Base-by-base conservation (phyloP, 2,888 invertebrate genomes). In the Drosophila hamatofila region DNA sequence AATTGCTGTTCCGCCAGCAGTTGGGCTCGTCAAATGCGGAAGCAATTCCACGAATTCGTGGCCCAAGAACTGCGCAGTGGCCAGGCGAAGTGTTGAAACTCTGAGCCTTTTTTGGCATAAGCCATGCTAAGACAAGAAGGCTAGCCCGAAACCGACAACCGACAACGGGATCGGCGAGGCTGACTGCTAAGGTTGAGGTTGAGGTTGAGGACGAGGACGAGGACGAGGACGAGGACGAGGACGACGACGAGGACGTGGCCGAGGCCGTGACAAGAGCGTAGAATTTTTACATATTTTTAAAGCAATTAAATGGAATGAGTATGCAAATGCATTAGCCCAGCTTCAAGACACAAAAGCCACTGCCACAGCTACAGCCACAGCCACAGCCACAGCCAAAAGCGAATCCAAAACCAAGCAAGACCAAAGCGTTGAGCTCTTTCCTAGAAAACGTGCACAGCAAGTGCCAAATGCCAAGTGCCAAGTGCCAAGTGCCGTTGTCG, bases 231-330 rank as follows among this genome's bases (percentile, higher is more conserved):
- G 12, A 56, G 41, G 11, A 11, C 11, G 41, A 42, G 39, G 39
- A 3, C 3, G 39, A 63, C 27, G 57, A 49, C 49, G 52, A 27
- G 52, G 79, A 49, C 46, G 81, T 63, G 52, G 58, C 63, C 65
- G 62, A 55, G 59, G 55, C 82, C 83, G 65, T 87, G 87, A 81
- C 88, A 88, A 75, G 75, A 74, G 73, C 71, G 77, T 77, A 66
- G 60, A 83, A 69, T 68, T 82, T 77, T 66, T 86, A 88, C 88
- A 88, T 86, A 87, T 85, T 90, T 87, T 85, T 72, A 80, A 75
- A 80, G 89, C 89, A 87, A 87, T 87, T 87, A 87, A 87, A 87
- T 90, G 85, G 88, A 76, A 90, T 87, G 87, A 89, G 83, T 87
- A 83, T 83, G 83, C 89, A 83, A 83, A 83, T 83, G 84, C 87